Evolutionary conservation across 2,113 vertebrate species (phyloP).

Genomic region (Callocephalon fimbriatum): DNA sequence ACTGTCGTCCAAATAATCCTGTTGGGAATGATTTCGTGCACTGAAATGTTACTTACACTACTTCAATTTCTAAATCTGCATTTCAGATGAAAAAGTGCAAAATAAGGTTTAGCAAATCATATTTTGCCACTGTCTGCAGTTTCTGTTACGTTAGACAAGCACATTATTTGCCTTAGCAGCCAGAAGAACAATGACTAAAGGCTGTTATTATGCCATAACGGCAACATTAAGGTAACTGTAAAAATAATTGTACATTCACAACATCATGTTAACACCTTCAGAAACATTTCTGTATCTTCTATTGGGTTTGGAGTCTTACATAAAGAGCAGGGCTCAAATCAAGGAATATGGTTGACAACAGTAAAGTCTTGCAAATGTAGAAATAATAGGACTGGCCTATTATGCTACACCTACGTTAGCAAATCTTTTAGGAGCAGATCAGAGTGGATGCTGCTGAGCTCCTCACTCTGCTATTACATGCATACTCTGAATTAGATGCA

Average conservation of each 20-base stretch:
- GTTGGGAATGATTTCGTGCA: slow-evolving; percentile 39
- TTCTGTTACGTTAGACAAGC: slow-evolving; percentile 65
- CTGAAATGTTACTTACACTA: slow-evolving; percentile 4
- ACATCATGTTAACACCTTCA: slow-evolving; percentile 56
- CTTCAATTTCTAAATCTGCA: slow-evolving; percentile 59
- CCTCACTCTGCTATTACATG: neutral
- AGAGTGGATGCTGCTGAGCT: neutral
- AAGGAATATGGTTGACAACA: neutral
- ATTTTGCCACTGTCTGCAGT: slow-evolving; percentile 61
- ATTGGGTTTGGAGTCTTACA: neutral
- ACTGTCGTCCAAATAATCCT: slow-evolving; percentile 3
- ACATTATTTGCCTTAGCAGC: slow-evolving; percentile 63
- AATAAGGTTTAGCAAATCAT: slow-evolving; percentile 63
- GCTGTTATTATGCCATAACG: slow-evolving; percentile 39
- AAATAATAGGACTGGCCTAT: neutral
- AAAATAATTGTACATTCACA: slow-evolving; percentile 70
- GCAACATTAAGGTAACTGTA: slow-evolving; percentile 65
- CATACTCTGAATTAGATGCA: neutral
- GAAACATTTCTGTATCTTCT: slow-evolving; percentile 39
- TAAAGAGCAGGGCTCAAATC: neutral
- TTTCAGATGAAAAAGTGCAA: slow-evolving; percentile 66
- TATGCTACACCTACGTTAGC: neutral
- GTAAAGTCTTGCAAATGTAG: neutral
- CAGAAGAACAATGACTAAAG: slow-evolving; percentile 65
- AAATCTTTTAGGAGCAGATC: neutral